Evolutionary conservation across 2,797 vertebrate species (phyloP), one percentile per base, ranked within the genome.

Genomic region (Acanthurus lineatus): DNA sequence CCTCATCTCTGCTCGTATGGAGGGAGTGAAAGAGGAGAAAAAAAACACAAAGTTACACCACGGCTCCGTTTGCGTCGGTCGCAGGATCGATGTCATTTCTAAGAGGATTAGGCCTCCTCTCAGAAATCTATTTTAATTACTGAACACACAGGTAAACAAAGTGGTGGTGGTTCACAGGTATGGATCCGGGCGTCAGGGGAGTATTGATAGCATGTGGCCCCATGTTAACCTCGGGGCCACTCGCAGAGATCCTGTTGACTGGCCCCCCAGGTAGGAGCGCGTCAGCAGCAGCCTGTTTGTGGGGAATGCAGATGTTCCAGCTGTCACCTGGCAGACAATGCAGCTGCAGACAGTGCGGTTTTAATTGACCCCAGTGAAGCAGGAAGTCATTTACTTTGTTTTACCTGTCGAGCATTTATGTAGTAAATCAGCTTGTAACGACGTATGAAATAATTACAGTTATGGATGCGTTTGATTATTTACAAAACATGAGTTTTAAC

Each of bases 71-170:
- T 64, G 72, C 80, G 53, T 70, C 22, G 75, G 84, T 80, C 8
- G 74, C 69, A 3, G 74, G 91, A 94, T 94, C 93, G 60, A 93
- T 91, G 91, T 93, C 78, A 91, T 94, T 93, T 93, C 92, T 92
- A 67, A 86, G 89, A 91, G 92, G 90, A 92, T 94, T 92, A 93
- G 79, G 84, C 82, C 81, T 77, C 77, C 73, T 86, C 87, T 85
- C 79, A 88, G 89, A 92, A 93, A 94, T 94, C 93, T 92, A 94
- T 94, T 94, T 94, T 94, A 94, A 93, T 94, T 94, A 93, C 90
- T 62, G 85, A 87, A 75, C 89, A 90, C 91, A 84, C 91, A 92
- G 90, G 93, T 94, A 93, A 94, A 94, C 92, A 94, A 91, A 91
- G 91, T 82, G 88, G 49, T 69, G 77, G 48, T 61, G 87, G 83